A percentile compares a stretch with the other conserved stretches of the same genome.
These are phyloP conservation scores for Eretmocerus hayati DNA, from an alignment of 2,888 invertebrate genomes.

Conservation along the genomic window DNA sequence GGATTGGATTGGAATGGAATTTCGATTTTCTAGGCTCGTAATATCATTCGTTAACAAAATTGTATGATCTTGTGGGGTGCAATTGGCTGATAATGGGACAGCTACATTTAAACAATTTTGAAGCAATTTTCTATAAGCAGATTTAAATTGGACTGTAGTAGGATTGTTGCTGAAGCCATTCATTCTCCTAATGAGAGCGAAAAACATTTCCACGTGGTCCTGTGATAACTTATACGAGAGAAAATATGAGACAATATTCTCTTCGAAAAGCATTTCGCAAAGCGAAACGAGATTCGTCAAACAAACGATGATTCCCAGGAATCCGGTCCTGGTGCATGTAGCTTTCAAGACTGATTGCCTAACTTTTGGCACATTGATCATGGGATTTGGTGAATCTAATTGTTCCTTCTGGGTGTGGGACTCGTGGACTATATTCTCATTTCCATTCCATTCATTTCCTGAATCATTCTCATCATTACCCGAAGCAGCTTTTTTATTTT, in stretches of 20 bases:
- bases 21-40: too few species aligned
- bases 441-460: too few species aligned
- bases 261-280: constrained; percentile 4
- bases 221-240: constrained; percentile 13
- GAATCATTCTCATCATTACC: too few species aligned
- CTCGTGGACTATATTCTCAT: too few species aligned
- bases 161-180: neutral
- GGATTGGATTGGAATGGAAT: too few species aligned
- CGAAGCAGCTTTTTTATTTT: too few species aligned
- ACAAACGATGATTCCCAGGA: constrained; percentile 13
- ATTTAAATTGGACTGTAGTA: neutral
- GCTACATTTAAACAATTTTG: constrained; percentile 8
- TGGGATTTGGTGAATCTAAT: too few species aligned
- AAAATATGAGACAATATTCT: constrained; percentile 5
- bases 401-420: too few species aligned
- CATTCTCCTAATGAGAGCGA: neutral
- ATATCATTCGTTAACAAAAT: too few species aligned
- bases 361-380: neutral
- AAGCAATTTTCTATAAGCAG: neutral
- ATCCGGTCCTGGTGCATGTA: constrained; percentile 12
- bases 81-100: constrained; percentile 11
- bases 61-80: constrained; percentile 11
- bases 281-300: constrained; percentile 6
- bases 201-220: constrained; percentile 4
- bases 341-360: too few species aligned